These are phyloP conservation scores for Girardinus metallicus DNA, from an alignment of 2,797 vertebrate species.

Conservation along the genomic window DNA sequence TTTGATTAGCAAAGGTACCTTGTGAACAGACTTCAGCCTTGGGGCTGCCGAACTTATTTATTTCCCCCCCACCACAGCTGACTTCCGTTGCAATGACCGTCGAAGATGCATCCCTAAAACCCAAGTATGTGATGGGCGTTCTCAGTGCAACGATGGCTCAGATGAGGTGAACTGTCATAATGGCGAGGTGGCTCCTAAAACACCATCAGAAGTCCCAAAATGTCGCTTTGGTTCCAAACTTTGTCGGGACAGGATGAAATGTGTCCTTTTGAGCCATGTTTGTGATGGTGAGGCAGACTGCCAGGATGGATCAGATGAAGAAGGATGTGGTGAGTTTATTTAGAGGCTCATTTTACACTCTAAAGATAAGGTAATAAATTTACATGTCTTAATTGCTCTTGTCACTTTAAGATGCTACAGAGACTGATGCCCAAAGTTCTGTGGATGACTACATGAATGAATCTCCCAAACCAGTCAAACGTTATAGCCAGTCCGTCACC, in stretches of 20 bases:
- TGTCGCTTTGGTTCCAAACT: conserved; percentile 57
- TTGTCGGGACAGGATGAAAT: conserved; percentile 73
- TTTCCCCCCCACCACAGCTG: neutral
- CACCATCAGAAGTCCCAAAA: neutral
- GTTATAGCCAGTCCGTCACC: neutral
- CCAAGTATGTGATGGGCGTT: conserved; percentile 71
- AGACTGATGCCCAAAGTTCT: neutral
- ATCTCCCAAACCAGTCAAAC: rapidly evolving
- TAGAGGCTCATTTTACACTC: neutral
- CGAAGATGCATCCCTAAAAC: conserved; percentile 56
- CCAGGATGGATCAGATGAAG: conserved; percentile 87
- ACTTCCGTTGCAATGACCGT: conserved; percentile 64
- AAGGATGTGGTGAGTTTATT: conserved; percentile 68
- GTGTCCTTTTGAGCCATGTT: conserved; percentile 75
- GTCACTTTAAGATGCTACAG: conserved; percentile 32
- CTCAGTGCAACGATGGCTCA: conserved; percentile 76
- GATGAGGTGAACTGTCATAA: conserved; percentile 61
- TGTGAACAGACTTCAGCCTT: neutral
- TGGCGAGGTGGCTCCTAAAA: neutral
- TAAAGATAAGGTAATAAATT: neutral
- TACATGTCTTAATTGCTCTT: neutral
- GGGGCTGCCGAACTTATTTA: neutral
- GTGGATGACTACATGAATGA: neutral
- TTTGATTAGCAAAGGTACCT: neutral
- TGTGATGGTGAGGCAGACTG: conserved; percentile 86